A percentile compares a stretch with the other conserved stretches of the same genome.
Evolutionary conservation across 2,113 vertebrate species (phyloP).

Genomic region (Desmodus rotundus): DNA sequence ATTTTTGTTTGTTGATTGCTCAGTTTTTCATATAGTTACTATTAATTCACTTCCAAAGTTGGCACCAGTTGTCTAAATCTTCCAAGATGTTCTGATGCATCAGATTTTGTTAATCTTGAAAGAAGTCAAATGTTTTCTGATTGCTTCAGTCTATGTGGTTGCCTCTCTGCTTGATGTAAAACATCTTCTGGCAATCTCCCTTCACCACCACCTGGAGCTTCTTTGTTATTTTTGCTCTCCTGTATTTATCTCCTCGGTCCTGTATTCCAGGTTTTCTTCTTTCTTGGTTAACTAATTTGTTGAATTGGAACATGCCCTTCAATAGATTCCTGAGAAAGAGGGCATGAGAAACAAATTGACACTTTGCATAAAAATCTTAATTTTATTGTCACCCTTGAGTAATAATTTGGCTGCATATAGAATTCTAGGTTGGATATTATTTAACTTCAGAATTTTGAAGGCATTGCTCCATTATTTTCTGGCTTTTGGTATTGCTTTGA

Average conservation of each 20-base stretch:
- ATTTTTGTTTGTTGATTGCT: background rate
- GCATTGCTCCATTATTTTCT: background rate
- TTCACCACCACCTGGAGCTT: background rate
- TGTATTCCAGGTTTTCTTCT: background rate
- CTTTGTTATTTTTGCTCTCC: background rate
- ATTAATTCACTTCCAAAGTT: background rate
- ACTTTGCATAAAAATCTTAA: background rate
- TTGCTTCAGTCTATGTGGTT: background rate
- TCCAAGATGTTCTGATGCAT: background rate
- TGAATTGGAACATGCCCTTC: background rate
- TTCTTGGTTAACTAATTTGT: background rate
- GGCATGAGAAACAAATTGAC: background rate
- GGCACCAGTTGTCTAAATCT: background rate
- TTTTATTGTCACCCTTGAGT: background rate
- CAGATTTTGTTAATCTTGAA: background rate
- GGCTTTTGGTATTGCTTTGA: background rate
- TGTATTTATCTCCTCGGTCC: background rate
- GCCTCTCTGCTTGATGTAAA: background rate
- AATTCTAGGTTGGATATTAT: background rate
- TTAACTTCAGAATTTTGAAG: background rate
- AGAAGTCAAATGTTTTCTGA: background rate
- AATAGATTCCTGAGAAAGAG: background rate
- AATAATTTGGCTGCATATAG: no score
- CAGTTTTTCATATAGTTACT: background rate
- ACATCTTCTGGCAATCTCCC: background rate